phyloP scores from a whole-genome alignment of 2,113 vertebrate genomes.

The Todiramphus chloris region DNA sequence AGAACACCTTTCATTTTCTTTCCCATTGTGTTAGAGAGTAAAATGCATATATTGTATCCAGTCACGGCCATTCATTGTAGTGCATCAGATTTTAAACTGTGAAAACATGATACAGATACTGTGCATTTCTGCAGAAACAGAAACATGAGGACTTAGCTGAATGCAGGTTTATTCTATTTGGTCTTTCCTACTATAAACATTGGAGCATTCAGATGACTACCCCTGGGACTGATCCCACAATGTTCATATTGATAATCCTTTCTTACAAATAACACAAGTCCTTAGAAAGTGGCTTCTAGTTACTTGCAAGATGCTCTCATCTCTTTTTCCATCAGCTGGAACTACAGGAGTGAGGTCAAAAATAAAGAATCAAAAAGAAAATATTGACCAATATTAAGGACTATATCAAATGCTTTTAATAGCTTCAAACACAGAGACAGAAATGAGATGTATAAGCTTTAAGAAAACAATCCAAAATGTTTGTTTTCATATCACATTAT shows the following conservation, averaged over 20 bases:
- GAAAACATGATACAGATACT: background rate
- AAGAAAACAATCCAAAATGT: background rate
- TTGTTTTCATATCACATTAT: constrained; percentile 13
- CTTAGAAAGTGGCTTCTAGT: background rate
- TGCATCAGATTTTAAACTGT: background rate
- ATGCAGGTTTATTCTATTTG: background rate
- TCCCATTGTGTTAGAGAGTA: background rate
- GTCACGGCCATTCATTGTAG: background rate
- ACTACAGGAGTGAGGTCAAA: background rate
- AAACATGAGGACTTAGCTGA: background rate
- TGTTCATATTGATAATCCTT: background rate
- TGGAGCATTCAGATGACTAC: background rate
- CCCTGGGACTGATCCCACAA: background rate
- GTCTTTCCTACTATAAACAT: background rate
- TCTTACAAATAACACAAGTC: background rate
- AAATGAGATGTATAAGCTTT: background rate
- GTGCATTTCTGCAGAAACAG: background rate
- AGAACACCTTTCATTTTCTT: constrained; percentile 26
- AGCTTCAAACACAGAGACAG: background rate
- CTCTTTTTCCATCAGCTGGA: background rate
- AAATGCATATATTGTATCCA: constrained; percentile 17
- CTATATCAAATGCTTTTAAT: background rate
- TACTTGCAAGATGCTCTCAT: background rate
- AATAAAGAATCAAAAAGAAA: background rate
- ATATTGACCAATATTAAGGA: background rate